Evolutionary conservation across 23 tunicate species (phyloP).

Genomic region (Pegea sp.): DNA sequence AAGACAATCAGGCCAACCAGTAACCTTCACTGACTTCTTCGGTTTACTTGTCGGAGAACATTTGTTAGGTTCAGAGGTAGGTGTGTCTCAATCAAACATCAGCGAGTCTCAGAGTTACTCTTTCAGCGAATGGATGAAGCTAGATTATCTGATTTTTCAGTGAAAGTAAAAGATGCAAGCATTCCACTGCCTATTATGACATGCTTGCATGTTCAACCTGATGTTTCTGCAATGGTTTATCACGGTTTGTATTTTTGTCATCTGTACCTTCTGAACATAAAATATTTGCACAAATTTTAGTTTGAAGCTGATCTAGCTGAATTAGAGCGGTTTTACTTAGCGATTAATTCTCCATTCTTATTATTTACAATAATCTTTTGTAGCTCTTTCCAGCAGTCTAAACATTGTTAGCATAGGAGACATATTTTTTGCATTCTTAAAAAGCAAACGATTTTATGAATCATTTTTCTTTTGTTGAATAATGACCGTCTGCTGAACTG

Average conservation of each 20-base stretch:
- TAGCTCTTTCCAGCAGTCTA: no score
- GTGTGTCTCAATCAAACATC: neutral
- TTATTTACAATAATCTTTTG: no score
- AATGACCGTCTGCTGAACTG: no score
- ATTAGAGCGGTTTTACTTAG: no score
- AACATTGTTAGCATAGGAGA: no score
- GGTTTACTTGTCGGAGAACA: slow-evolving; percentile 61
- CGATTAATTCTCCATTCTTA: no score
- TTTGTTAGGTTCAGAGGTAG: slow-evolving; percentile 26
- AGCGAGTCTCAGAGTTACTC: neutral
- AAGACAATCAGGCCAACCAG: slow-evolving; percentile 56
- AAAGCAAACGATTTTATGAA: no score
- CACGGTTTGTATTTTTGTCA: slow-evolving; percentile 40
- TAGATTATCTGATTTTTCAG: slow-evolving; percentile 52
- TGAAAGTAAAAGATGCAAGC: slow-evolving; percentile 27
- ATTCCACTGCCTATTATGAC: slow-evolving; percentile 74
- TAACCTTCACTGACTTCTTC: slow-evolving; percentile 71
- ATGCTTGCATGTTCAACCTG: slow-evolving; percentile 73
- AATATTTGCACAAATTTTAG: no score
- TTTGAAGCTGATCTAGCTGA: no score
- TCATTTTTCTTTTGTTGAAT: no score
- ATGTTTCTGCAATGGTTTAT: slow-evolving; percentile 70
- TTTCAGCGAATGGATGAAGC: slow-evolving; percentile 53
- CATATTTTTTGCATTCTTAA: no score
- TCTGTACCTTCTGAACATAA: no score